Base-by-base conservation (phyloP, 1,140 invertebrate species). In the Stratiolaelaps scimitus region DNA sequence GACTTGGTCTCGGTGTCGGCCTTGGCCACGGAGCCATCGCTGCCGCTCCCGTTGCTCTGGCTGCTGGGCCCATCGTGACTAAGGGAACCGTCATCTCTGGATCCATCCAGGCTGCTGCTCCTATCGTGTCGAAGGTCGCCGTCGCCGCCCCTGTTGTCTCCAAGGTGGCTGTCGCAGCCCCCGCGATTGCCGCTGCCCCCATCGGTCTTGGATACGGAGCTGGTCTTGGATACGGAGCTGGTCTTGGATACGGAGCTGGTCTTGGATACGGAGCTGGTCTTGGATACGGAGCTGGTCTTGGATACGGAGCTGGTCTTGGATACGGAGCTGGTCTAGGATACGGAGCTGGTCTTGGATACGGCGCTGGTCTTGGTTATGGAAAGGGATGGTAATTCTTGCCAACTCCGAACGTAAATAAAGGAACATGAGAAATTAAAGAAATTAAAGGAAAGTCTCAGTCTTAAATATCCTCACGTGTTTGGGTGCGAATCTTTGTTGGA, bases 301-400 rank as follows among this genome's bases (percentile, higher is more conserved):
- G 47, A 15, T 28, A 48, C 47, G 47, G 47, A 15, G 19, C 28
- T 28, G 47, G 47, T 48, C 47, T 48, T n/a, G 44, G 44, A 45
- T n/a, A 45, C 44, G 44, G 44, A 13, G 19, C n/a, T n/a, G 44
- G 44, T 45, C 13, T 45, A 13, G 44, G 44, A 45, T n/a, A 45
- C 44, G 44, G 44, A 19, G n/a, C n/a, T n/a, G n/a, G n/a, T n/a
- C n/a, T n/a, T n/a, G n/a, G n/a, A n/a, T n/a, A n/a, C n/a, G n/a
- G n/a, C n/a, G n/a, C n/a, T n/a, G n/a, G n/a, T n/a, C 44, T 45
- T 28, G 47, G 47, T 48, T 28, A 23, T 48, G 47, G 47, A 48
- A 48, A 48, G 47, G 47, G 20, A 19, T 48, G 47, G 47, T 48
- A 48, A 15, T n/a, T n/a, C n/a, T n/a, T n/a, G n/a, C n/a, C n/a